Evolutionary conservation across 2,113 vertebrate genomes (phyloP), one percentile per base, ranked within the genome.

Genomic region (Platysternon megacephalum): DNA sequence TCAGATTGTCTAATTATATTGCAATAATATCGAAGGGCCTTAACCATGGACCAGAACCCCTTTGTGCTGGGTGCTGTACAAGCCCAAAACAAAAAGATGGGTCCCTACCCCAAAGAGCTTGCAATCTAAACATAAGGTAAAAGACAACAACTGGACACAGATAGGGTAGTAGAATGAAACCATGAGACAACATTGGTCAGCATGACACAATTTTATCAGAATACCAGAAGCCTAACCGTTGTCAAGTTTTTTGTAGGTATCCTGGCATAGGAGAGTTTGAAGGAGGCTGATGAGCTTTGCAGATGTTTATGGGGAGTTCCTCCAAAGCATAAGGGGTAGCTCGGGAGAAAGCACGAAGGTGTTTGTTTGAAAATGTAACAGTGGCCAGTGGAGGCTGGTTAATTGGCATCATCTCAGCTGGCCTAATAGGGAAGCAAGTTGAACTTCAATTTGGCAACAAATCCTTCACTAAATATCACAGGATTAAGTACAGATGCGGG

Each of bases 401-500:
- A 32, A 32, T n/a, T n/a, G 35, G 35, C 65, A 68, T 68, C 16
- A 0, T 44, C 17, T 74, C 11, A 13, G 21, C 29, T 53, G 52
- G 29, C 53, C 26, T 0, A 0, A 0, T 6, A 21, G 44, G n/a
- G 39, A 44, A 82, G 39, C 74, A 46, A 14, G 6, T 24, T 78
- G 42, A 5, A 32, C 3, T 49, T 93, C 8, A 6, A 2, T 2
- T 4, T 1, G 0, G 9, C 17, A 51, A 22, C 2, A 8, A 1
- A 19, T 83, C 21, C 29, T 82, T 68, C 68, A 22, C n/a, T 58
- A 2, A 46, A 78, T 61, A 26, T 2, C 65, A 11, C 35, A 39
- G 5, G 39, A 46, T 46, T 72, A 3, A 3, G 35, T 0, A 0
- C 46, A 24, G 65, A 49, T 39, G 2, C 22, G 12, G 13, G 32